Conservation (phyloP, 2,113 vertebrate species). For the Corythornis madagascariensis region DNA sequence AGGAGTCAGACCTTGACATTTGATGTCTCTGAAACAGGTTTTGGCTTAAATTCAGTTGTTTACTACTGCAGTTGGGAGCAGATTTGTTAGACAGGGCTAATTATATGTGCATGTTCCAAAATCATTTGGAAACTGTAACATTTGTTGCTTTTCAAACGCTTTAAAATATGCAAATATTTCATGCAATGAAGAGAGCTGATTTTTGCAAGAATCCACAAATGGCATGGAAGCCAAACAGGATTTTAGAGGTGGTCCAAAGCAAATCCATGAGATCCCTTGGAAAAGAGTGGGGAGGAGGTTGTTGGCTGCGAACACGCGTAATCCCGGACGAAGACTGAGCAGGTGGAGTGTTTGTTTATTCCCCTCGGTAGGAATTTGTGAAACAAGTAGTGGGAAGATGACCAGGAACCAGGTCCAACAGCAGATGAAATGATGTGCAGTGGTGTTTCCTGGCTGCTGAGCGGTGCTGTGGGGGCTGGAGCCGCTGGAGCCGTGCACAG, state of each 20-base stretch:
- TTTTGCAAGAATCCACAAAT: background rate
- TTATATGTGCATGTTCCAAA: conserved; percentile 59
- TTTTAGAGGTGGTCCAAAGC: background rate
- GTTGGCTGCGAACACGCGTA: fast-evolving
- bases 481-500: fast-evolving
- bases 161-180: conserved; percentile 62
- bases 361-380: fast-evolving
- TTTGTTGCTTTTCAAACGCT: conserved; percentile 60
- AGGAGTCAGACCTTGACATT: conserved; percentile 42
- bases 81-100: conserved; percentile 64
- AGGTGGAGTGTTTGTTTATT: background rate
- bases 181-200: conserved; percentile 4
- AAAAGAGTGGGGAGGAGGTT: background rate
- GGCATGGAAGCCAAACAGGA: background rate
- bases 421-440: background rate
- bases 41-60: conserved; percentile 60
- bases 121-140: conserved; percentile 57
- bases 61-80: conserved; percentile 50
- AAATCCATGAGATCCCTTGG: background rate
- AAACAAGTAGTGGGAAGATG: background rate
- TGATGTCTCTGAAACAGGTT: conserved; percentile 34
- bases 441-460: fast-evolving
- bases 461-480: background rate
- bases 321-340: background rate
- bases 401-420: fast-evolving